Conservation (phyloP, 2,113 vertebrate genomes). For the Aegypius monachus region DNA sequence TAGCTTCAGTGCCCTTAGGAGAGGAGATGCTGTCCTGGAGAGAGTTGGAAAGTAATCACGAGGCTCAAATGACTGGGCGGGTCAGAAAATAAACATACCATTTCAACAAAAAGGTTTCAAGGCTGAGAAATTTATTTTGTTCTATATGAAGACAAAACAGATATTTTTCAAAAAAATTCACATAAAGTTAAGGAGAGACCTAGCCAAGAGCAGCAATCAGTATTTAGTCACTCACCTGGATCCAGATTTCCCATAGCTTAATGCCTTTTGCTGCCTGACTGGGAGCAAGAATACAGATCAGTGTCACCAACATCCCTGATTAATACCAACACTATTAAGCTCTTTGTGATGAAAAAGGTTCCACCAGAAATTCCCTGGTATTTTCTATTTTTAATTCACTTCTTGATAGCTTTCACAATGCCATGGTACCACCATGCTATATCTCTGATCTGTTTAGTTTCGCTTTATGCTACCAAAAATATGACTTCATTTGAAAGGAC, state of each 20-base stretch:
- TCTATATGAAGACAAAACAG: background rate
- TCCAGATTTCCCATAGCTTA: background rate
- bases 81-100: background rate
- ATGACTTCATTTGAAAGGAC: background rate
- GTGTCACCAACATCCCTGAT: background rate
- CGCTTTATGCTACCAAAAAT: background rate
- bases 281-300: background rate
- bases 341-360: background rate
- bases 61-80: background rate
- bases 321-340: background rate
- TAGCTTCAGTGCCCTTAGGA: background rate
- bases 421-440: background rate
- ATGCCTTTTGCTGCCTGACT: background rate
- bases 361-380: background rate
- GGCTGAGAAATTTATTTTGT: background rate
- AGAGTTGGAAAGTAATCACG: background rate
- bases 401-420: background rate
- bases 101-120: background rate
- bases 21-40: background rate
- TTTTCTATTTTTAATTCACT: background rate
- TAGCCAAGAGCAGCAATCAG: background rate
- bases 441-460: background rate
- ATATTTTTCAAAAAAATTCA: background rate
- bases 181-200: background rate
- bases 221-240: background rate